Conservation (phyloP, 1,140 invertebrate genomes). For the Thaumatotibia leucotreta region DNA sequence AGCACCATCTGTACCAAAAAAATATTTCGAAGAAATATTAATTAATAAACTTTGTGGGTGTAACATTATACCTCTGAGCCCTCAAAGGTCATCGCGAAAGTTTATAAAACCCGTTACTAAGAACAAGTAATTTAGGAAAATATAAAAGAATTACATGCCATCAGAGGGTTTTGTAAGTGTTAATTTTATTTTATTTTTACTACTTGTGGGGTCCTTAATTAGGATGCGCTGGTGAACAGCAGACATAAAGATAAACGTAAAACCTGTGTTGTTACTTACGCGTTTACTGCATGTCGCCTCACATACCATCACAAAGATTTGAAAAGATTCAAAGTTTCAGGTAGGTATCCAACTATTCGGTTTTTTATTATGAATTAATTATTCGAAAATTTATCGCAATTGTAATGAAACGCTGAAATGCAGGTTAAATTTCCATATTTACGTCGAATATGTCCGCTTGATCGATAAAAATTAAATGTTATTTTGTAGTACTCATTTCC, state of each 20-base stretch:
- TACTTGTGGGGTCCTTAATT: neutral
- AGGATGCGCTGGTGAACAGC: neutral
- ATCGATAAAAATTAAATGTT: too few species aligned
- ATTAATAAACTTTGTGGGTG: neutral
- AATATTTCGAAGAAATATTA: neutral
- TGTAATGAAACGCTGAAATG: too few species aligned
- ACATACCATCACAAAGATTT: too few species aligned
- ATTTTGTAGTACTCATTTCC: too few species aligned
- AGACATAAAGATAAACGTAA: neutral
- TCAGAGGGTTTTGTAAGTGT: constrained; percentile 1
- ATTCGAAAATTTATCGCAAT: too few species aligned
- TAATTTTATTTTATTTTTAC: constrained; percentile 11
- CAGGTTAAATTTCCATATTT: too few species aligned
- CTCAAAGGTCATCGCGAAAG: neutral
- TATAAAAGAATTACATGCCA: neutral
- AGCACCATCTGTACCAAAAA: too few species aligned
- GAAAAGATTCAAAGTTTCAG: too few species aligned
- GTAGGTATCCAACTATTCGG: too few species aligned
- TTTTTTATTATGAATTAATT: too few species aligned
- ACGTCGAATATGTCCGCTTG: too few species aligned
- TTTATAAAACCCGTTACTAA: neutral
- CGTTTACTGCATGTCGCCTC: too few species aligned
- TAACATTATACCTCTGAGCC: neutral
- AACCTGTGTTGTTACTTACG: neutral
- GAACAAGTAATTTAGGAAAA: neutral